phyloP scores from a whole-genome alignment of 2,797 vertebrate genomes.

The Chaetodon trifasciatus region DNA sequence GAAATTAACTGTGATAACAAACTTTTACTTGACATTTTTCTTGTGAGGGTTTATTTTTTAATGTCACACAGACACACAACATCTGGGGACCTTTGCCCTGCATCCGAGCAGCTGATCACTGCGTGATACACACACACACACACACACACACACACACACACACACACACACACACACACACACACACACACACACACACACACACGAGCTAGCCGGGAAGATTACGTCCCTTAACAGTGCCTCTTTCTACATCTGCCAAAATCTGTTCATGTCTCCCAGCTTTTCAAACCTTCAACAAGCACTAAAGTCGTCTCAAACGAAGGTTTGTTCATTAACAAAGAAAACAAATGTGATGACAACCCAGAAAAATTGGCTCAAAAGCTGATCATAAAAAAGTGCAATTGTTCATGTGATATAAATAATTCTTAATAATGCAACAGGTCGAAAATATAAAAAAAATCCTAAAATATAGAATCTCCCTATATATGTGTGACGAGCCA shows the following conservation, averaged over 20 bases:
- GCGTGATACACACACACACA: constrained; percentile 3
- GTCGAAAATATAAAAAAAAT: neutral
- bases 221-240: constrained; percentile 34
- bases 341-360: neutral
- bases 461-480: neutral
- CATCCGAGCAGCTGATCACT: constrained; percentile 14
- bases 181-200: neutral
- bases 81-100: constrained; percentile 51
- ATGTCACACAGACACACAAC: constrained; percentile 32
- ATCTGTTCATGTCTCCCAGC: constrained; percentile 22
- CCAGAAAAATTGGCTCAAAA: neutral
- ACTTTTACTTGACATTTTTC: neutral
- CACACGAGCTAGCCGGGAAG: constrained; percentile 18
- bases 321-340: neutral
- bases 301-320: neutral
- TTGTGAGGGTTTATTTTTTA: constrained; percentile 12
- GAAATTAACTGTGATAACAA: neutral
- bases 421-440: constrained; percentile 6
- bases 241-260: constrained; percentile 44
- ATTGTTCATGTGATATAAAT: neutral
- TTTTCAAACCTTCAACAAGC: constrained; percentile 27
- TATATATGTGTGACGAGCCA: constrained; percentile 12
- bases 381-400: neutral
- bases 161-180: neutral
- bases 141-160: neutral